Evolutionary conservation across 2,888 invertebrate genomes (phyloP), one percentile per base, ranked within the genome.

Genomic region (Agrotis segetum): DNA sequence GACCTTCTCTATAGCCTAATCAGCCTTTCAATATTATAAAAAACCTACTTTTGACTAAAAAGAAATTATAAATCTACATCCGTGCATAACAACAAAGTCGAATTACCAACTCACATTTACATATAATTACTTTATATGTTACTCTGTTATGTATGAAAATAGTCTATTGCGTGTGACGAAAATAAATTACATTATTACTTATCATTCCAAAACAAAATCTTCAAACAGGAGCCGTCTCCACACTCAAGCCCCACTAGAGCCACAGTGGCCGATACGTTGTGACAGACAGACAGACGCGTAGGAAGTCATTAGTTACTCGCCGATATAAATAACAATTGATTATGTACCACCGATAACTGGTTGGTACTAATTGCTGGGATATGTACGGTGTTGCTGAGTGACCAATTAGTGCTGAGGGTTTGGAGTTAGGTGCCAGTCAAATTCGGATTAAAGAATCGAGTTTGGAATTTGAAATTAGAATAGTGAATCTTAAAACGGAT

Each of bases 271-370:
- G 88, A 86, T 84, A 86, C 85, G 88, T 85, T 88, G 88, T 89
- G 91, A 92, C 91, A 93, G 90, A 91, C 90, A 87, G 88, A 85
- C 90, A 84, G 90, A 84, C 91, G 88, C 88, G 88, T 88, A 90
- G 92, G 92, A 92, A 91, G 91, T 92, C 93, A 92, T 93, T 93
- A 93, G 92, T 91, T 87, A 91, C 87, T 86, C 83, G 74, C 79
- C 71, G 82, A 85, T 90, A 90, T 90, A 88, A 88, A 87, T 90
- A 90, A 87, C 86, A 83, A 84, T 83, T 84, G 82, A 84, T 85
- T 84, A 73, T 79, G n/a, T 75, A 75, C 71, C 13, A 14, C 29
- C 60, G 77, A 81, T 83, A 85, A 83, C 83, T 73, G 55, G 58
- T 17, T 61, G 34, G 46, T 69, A 77, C 71, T 74, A 85, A 85